Evolutionary conservation across 1,140 invertebrate genomes (phyloP).

Genomic region (Drosophila truncata): DNA sequence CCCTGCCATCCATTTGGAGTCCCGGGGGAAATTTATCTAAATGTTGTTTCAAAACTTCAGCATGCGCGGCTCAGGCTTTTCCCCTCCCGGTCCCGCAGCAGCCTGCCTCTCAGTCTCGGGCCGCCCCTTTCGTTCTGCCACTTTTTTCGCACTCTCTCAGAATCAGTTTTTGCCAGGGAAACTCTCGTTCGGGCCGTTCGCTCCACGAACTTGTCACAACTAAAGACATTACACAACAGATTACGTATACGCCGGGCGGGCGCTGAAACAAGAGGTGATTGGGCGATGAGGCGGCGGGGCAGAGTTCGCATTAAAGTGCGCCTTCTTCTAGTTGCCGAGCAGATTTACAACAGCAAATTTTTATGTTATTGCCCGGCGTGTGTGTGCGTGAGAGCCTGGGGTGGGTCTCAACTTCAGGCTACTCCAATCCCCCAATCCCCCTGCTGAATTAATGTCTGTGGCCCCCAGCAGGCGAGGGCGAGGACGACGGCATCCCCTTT

Average conservation of each 20-base stretch:
- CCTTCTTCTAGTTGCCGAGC: constrained; percentile 56
- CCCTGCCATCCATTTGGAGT: constrained; percentile 37
- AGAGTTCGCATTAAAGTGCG: constrained; percentile 65
- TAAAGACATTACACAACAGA: constrained; percentile 85
- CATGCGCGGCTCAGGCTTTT: constrained; percentile 35
- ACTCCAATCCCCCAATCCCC: neutral
- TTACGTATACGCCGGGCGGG: constrained; percentile 63
- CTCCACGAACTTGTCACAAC: constrained; percentile 78
- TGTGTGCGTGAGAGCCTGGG: constrained; percentile 16
- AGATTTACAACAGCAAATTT: constrained; percentile 82
- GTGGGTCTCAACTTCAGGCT: constrained; percentile 4
- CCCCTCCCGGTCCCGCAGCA: neutral
- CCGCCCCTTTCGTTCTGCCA: constrained; percentile 7
- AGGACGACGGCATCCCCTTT: constrained; percentile 22
- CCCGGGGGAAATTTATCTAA: constrained; percentile 84
- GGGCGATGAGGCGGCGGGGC: constrained; percentile 19
- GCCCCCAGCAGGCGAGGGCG: constrained; percentile 20
- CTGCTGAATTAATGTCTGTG: constrained; percentile 54
- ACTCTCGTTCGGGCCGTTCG: constrained; percentile 43
- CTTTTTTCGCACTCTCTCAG: constrained; percentile 76
- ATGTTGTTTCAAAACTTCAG: constrained; percentile 84
- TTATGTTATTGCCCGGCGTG: constrained; percentile 66
- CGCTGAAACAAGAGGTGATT: constrained; percentile 47
- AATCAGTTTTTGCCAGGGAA: constrained; percentile 68
- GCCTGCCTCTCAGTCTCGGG: neutral